Evolutionary conservation across 2,797 vertebrate species (phyloP).

Genomic region (Characodon lateralis): DNA sequence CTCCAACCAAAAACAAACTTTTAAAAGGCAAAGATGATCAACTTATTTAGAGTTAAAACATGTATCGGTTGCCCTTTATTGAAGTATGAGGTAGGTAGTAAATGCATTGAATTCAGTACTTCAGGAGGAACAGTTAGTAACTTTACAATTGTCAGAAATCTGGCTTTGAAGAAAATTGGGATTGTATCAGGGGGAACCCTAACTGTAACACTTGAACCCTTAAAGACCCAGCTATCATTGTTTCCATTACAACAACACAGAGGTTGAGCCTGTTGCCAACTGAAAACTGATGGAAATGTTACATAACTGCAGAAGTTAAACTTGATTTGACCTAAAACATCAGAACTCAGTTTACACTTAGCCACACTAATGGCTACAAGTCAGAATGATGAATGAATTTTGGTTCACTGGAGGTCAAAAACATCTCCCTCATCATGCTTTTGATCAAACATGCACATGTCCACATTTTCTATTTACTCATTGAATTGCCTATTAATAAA

Average conservation of each 20-base stretch:
- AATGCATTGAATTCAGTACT: not conserved
- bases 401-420: slow-evolving; percentile 23
- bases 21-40: slow-evolving; percentile 11
- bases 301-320: slow-evolving; percentile 37
- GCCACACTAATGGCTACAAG: not conserved
- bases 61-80: slow-evolving; percentile 60
- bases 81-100: too few species aligned
- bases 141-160: not conserved
- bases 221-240: not conserved
- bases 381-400: slow-evolving; percentile 23
- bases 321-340: slow-evolving; percentile 22
- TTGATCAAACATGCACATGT: not conserved
- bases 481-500: not conserved
- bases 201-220: not conserved
- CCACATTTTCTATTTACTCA: not conserved
- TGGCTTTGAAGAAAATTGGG: too few species aligned
- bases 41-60: slow-evolving; percentile 13
- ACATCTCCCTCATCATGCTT: slow-evolving; percentile 8
- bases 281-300: slow-evolving; percentile 22
- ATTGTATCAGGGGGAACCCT: too few species aligned
- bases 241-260: slow-evolving; percentile 26
- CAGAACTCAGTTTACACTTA: slow-evolving; percentile 12
- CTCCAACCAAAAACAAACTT: not conserved
- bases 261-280: slow-evolving; percentile 8
- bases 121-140: not conserved